Evolutionary conservation across 2,797 vertebrate species (phyloP), one percentile per base, ranked within the genome.

Genomic region (Coranthus polyacanthus): DNA sequence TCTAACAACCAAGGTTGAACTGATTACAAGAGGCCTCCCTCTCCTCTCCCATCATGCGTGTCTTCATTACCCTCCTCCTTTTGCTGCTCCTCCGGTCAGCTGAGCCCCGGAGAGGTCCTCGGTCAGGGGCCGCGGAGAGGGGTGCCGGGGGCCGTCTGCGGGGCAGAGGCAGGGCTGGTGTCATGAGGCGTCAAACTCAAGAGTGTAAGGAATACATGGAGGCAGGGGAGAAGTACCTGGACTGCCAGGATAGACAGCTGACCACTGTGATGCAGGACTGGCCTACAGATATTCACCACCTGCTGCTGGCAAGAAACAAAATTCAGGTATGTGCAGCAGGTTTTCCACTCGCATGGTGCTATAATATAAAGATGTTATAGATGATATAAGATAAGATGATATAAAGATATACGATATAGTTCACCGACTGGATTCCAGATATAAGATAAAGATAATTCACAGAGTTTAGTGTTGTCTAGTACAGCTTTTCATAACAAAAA

Each of bases 231-330:
- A 98, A 97, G 83, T 97, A 95, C 81, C 88, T 99, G 81, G 97
- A 98, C 81, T 99, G 98, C 71, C 96, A 98, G 89, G 96, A 97
- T 83, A 94, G 90, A 70, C 95, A 95, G 71, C 83, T 98, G 79
- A 95, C 93, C 56, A 91, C 91, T 17, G 91, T 98, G 72, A 89
- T 92, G 75, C 84, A 91, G 43, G 92, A 92, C 76, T 98, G 96
- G 97, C 96, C 96, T 64, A 94, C 93, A 68, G 97, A 99, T 54
- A 92, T 96, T 75, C 90, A 97, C 64, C 98, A 99, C 75, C 95
- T 99, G 89, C 90, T 97, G n/a, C 84, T 99, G 75, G 96, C 96
- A 15, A 95, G 94, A 82, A 99, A 99, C 77, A 95, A 88, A 66
- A 95, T 99, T 79, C 94, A 94, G 69, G 94, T 95, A 72, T 15